A percentile compares a stretch with the other conserved stretches of the same genome.
Evolutionary conservation across 2,888 invertebrate genomes (phyloP).

Genomic region (Agriopis marginaria): DNA sequence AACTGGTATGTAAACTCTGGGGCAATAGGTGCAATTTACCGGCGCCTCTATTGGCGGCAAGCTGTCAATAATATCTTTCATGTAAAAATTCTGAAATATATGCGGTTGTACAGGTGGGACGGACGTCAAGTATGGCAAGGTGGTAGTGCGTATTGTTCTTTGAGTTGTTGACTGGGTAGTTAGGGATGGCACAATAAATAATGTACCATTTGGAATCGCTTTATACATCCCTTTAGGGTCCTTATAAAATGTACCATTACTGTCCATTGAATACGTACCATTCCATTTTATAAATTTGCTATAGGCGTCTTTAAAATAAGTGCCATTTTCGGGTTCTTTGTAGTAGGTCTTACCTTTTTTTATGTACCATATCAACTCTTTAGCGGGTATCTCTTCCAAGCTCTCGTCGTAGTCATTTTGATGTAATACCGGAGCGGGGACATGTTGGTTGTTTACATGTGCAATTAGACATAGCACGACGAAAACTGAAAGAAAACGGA

Average conservation of each 20-base stretch:
- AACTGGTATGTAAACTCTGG: slow-evolving; percentile 6
- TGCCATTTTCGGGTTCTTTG: not conserved
- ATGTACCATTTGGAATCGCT: not conserved
- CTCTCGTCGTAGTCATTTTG: no score
- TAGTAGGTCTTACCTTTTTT: not conserved
- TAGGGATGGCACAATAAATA: not conserved
- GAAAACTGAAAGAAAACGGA: no score
- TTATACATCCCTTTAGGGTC: not conserved
- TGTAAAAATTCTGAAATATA: slow-evolving; percentile 5
- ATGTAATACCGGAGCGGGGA: no score
- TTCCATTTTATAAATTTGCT: not conserved
- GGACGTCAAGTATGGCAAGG: accelerated
- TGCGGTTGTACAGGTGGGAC: not conserved
- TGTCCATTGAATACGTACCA: not conserved
- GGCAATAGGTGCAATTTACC: not conserved
- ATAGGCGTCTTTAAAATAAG: not conserved
- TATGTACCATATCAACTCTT: not conserved
- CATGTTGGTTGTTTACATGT: no score
- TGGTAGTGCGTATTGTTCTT: not conserved
- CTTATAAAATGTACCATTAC: not conserved
- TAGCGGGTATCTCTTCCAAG: not conserved
- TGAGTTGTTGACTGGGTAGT: not conserved
- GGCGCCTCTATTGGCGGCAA: not conserved
- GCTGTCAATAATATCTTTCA: not conserved
- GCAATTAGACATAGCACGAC: no score